Base-by-base conservation (phyloP, 2,888 invertebrate genomes). In the Amphipoea lucens region DNA sequence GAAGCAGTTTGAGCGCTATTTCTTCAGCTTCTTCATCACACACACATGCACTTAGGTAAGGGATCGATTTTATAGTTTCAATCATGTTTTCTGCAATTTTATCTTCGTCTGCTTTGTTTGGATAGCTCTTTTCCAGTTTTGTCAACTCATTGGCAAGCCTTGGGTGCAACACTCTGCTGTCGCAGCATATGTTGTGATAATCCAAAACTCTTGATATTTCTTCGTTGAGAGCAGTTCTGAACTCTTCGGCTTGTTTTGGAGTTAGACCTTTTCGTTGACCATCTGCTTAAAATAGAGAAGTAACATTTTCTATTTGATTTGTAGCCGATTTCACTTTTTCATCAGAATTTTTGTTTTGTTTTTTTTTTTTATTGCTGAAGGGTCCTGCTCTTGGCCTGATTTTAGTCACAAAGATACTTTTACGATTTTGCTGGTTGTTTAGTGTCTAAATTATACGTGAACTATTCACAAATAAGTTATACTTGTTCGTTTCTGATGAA, bases 231-330 rank as follows among this genome's bases (percentile, higher is more conserved):
- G 70, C 40, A 2, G 9, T 45, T 20, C 5, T 70, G 23, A 86
- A 57, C 4, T 74, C 62, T 29, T 77, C 51, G 2, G 62, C 69
- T 51, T 54, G 68, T 40, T 83, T 48, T 29, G 82, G 51, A 14
- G 73, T 51, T 1, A 67, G 23, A 60, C 17, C 73, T 54, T 14
- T 70, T 66, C 40, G 54, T 14, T 14, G 40, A 11, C 60, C 45
- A 0, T 40, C 29, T 54, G 67, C 82, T 82, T 74, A 51, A 82
- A 86, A 66, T 23, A 72, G 82, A 71, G 11, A 82, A 82, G 42
- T 48, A 20, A 42, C 0, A 36, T 66, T 68, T 68, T 72, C 51
- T 63, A 40, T 54, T 51, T 23, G 3, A 65, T 69, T 62, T 69
- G 29, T 54, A 6, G 36, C 17, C 3, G 23, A 7, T 78, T 42